Conservation (phyloP, 2,888 invertebrate genomes). For the Watsonalla cultraria region DNA sequence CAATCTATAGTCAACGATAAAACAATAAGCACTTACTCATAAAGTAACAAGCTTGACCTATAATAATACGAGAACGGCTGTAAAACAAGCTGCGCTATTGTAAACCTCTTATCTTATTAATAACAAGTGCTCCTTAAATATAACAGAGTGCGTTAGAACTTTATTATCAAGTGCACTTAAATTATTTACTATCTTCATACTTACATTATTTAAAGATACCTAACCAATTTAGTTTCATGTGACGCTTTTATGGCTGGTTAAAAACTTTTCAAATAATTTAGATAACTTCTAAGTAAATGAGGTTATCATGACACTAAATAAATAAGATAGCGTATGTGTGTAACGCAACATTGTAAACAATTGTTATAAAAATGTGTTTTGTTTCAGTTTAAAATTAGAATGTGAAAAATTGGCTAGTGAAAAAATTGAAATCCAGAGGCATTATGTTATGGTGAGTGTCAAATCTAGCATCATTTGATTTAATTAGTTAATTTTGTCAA, state of each 20-base stretch:
- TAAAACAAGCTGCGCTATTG: conserved; percentile 51
- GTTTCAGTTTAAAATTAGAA: conserved; percentile 89
- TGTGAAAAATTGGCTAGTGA: conserved; percentile 93
- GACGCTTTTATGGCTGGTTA: background rate
- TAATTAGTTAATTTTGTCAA: conserved; percentile 7
- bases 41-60: conserved; percentile 46
- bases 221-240: background rate
- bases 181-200: background rate
- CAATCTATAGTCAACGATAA: conserved; percentile 50
- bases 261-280: background rate
- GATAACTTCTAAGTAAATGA: background rate
- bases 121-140: conserved; percentile 50
- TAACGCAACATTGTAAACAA: background rate
- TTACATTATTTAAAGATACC: background rate
- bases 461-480: conserved; percentile 4
- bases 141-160: conserved; percentile 20
- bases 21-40: conserved; percentile 31
- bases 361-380: conserved; percentile 23
- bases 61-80: conserved; percentile 43
- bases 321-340: background rate
- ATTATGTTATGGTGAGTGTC: conserved; percentile 91
- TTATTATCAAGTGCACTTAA: conserved; percentile 15
- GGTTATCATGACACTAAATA: background rate
- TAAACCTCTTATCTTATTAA: conserved; percentile 53
- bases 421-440: conserved; percentile 93